Evolutionary conservation across 2,797 vertebrate genomes (phyloP).

Genomic region (Microctenopoma steveboyesi): DNA sequence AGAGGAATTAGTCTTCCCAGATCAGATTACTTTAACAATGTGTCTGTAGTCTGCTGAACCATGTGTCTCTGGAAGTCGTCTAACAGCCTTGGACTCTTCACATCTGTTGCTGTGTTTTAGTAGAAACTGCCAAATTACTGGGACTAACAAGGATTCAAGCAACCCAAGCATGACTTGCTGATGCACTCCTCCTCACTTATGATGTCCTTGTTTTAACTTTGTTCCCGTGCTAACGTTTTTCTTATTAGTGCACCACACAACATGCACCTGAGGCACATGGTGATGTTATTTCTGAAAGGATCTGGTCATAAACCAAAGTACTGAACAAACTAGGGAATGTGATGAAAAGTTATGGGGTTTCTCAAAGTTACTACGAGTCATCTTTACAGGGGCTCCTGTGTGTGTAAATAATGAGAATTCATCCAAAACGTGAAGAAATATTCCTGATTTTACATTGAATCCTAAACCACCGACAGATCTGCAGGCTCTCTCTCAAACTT

Average conservation of each 20-base stretch:
- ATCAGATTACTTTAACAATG: constrained; percentile 39
- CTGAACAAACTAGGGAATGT: not conserved
- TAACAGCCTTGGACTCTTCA: constrained; percentile 5
- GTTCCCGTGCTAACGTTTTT: too few species aligned
- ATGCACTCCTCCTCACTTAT: not conserved
- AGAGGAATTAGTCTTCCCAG: constrained; percentile 28
- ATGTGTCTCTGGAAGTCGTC: constrained; percentile 3
- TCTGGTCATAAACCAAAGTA: not conserved
- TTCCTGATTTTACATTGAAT: not conserved
- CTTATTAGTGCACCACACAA: not conserved
- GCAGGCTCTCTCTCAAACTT: not conserved
- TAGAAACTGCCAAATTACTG: not conserved
- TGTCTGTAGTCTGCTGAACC: constrained; percentile 28
- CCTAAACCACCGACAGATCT: not conserved
- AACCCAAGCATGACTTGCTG: not conserved
- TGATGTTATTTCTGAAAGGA: not conserved
- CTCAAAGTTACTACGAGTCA: not conserved
- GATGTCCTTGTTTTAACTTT: too few species aligned
- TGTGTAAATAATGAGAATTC: not conserved
- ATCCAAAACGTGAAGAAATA: not conserved
- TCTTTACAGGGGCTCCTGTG: not conserved
- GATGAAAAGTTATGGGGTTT: not conserved
- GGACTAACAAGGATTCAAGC: constrained; percentile 10
- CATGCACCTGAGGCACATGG: not conserved
- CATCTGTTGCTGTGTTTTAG: constrained; percentile 2